Evolutionary conservation across 2,888 invertebrate species (phyloP).

Genomic region (Entomobrya multifasciata): DNA sequence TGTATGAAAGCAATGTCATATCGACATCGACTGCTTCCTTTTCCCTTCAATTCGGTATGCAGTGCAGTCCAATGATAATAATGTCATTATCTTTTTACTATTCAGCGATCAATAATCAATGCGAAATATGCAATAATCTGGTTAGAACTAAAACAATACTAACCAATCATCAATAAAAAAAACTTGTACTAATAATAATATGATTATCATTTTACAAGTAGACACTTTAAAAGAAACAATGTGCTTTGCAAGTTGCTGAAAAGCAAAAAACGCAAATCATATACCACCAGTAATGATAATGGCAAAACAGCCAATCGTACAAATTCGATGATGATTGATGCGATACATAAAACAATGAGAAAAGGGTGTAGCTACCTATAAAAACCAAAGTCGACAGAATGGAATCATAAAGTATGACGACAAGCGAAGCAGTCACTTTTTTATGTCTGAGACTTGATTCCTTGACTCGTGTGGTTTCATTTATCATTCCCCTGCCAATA

Average conservation of each 20-base stretch:
- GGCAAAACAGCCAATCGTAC: slow-evolving; percentile 4
- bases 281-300: slow-evolving; percentile 19
- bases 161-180: not conserved
- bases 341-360: slow-evolving; percentile 42
- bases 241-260: not conserved
- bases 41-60: not conserved
- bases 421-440: not conserved
- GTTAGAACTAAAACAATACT: not conserved
- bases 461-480: slow-evolving; percentile 39
- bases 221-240: not conserved
- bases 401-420: slow-evolving; percentile 16
- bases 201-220: slow-evolving; percentile 1
- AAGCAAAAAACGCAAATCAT: not conserved
- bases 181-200: slow-evolving; percentile 24
- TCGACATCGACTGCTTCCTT: not conserved
- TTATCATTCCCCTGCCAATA: slow-evolving; percentile 14
- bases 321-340: slow-evolving; percentile 54
- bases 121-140: not conserved
- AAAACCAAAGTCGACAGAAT: slow-evolving; percentile 13
- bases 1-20: not conserved
- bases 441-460: not conserved
- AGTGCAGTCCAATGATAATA: not conserved
- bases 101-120: not conserved
- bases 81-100: not conserved
- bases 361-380: slow-evolving; percentile 50